Evolutionary conservation across 2,113 vertebrate species (phyloP).

Genomic region (Rhea americana): DNA sequence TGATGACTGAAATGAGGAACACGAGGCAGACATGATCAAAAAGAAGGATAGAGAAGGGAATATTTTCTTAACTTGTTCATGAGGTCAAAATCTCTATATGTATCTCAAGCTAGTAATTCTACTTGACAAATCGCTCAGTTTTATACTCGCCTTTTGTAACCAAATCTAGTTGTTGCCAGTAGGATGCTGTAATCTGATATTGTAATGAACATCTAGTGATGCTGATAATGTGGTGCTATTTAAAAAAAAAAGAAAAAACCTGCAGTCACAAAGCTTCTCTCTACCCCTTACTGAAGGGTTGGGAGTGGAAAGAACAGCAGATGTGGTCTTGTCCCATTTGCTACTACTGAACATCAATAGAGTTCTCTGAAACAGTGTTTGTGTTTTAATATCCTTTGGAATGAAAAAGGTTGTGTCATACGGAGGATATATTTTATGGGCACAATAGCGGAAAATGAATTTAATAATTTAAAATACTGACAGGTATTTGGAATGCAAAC

Average conservation of each 20-base stretch:
- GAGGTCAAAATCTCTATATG: background rate
- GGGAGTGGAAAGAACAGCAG: background rate
- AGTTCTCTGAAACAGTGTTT: background rate
- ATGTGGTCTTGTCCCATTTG: background rate
- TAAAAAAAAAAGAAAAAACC: background rate
- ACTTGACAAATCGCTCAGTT: background rate
- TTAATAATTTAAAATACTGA: background rate
- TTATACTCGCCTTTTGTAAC: background rate
- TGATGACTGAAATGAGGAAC: background rate
- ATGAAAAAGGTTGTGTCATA: background rate
- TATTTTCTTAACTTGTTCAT: fast-evolving
- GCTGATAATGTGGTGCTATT: background rate
- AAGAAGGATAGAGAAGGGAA: background rate
- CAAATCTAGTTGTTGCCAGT: background rate
- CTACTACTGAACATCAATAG: background rate
- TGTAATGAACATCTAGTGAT: background rate
- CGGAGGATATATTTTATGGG: background rate
- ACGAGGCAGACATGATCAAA: background rate
- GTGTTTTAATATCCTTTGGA: background rate
- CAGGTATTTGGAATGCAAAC: background rate
- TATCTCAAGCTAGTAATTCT: background rate
- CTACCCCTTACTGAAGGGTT: background rate
- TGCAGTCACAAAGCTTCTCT: background rate
- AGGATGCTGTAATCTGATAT: background rate
- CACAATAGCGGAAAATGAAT: background rate